Evolutionary conservation across 2,888 invertebrate genomes (phyloP).

Genomic region (Pachydiplax longipennis): DNA sequence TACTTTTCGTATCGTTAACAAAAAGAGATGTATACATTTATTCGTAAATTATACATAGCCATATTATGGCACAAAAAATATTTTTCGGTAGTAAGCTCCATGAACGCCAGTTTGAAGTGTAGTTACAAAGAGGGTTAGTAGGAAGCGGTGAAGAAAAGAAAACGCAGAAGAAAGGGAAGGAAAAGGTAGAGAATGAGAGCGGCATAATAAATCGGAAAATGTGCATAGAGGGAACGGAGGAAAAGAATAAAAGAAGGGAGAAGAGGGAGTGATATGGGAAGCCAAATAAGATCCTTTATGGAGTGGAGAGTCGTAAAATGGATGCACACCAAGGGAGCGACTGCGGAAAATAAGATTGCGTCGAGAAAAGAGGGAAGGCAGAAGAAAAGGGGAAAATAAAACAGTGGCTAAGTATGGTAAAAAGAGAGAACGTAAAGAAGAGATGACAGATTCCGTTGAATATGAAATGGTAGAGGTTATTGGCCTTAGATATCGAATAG

Average conservation of each 20-base stretch:
- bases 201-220: background rate
- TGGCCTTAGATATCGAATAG: too few species aligned
- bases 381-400: background rate
- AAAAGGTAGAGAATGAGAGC: background rate
- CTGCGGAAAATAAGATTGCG: background rate
- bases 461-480: background rate
- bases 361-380: background rate
- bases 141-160: background rate
- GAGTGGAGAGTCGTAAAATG: slow-evolving; percentile 33
- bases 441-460: background rate
- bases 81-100: too few species aligned
- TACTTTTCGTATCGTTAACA: too few species aligned
- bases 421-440: background rate
- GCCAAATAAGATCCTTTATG: slow-evolving; percentile 36
- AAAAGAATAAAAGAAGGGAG: background rate
- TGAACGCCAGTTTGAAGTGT: too few species aligned
- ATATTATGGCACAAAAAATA: too few species aligned
- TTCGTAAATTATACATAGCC: too few species aligned
- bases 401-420: background rate
- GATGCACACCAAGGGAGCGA: background rate
- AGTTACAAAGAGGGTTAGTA: background rate
- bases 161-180: background rate
- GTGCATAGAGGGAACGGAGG: background rate
- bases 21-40: too few species aligned
- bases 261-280: background rate